phyloP scores from a whole-genome alignment of 2,888 invertebrate genomes.

The Erebia ligea region DNA sequence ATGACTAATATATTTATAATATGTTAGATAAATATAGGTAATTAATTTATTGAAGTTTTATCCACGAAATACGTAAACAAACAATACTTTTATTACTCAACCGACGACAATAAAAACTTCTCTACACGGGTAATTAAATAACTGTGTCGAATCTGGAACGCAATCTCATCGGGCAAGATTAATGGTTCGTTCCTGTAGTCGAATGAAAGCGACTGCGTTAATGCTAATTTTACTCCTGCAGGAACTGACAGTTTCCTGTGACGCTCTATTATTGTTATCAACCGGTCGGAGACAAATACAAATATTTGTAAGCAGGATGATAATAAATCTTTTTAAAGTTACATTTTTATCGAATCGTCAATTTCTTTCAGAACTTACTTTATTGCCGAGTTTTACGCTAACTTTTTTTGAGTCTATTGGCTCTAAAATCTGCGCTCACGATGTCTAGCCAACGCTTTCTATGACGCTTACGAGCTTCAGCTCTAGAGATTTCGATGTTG shows the following conservation, averaged over 20 bases:
- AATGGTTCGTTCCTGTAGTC: constrained; percentile 58
- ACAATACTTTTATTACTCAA: constrained; percentile 23
- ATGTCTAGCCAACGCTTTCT: neutral
- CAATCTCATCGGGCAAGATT: constrained; percentile 68
- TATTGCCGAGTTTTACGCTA: too few species aligned
- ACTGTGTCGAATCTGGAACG: constrained; percentile 60
- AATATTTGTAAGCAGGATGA: neutral
- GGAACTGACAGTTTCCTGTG: constrained; percentile 55
- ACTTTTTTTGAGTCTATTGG: neutral
- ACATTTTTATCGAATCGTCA: too few species aligned
- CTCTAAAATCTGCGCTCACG: neutral
- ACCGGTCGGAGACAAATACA: constrained; percentile 1
- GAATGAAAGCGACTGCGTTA: constrained; percentile 57
- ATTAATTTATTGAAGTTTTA: too few species aligned
- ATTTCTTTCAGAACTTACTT: too few species aligned
- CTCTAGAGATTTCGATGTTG: neutral
- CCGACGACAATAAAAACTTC: constrained; percentile 20
- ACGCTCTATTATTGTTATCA: constrained; percentile 38
- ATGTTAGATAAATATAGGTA: too few species aligned
- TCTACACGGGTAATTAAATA: constrained; percentile 57
- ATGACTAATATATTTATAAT: too few species aligned
- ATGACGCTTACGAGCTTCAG: neutral
- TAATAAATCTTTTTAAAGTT: too few species aligned
- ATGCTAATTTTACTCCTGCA: constrained; percentile 58
- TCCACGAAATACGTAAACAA: neutral